These are phyloP conservation scores for Mayetiola destructor DNA, from an alignment of 2,888 invertebrate species.

Conservation along the genomic window DNA sequence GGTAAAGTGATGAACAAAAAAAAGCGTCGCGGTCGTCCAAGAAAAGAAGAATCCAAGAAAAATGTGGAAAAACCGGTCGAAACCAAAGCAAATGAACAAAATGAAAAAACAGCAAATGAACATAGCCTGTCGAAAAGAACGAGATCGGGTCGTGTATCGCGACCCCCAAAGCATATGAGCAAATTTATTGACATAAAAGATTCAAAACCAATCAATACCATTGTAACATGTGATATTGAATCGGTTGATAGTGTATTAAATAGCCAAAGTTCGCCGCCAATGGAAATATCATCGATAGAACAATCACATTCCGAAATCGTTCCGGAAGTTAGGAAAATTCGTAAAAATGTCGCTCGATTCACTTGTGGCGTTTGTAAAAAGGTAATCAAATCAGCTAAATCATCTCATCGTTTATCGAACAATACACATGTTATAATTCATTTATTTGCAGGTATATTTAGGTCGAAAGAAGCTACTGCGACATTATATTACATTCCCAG, in stretches of 20 bases:
- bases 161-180: conserved; percentile 15
- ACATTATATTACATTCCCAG: conserved; percentile 29
- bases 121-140: not conserved
- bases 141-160: conserved; percentile 15
- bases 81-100: not conserved
- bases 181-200: not conserved
- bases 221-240: not conserved
- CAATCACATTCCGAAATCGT: not conserved
- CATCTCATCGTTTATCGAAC: not conserved
- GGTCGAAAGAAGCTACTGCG: conserved; percentile 26
- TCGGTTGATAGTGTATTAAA: not conserved
- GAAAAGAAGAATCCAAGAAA: not conserved
- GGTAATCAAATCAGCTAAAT: not conserved
- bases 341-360: conserved; percentile 5
- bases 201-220: not conserved
- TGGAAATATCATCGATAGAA: not conserved
- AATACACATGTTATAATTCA: not conserved
- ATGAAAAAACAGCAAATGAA: not conserved
- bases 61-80: not conserved
- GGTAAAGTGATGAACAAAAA: not conserved
- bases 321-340: not conserved
- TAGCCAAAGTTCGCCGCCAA: not conserved
- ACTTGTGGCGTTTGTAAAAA: conserved; percentile 2
- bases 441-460: conserved; percentile 24
- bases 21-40: conserved; percentile 1